phyloP scores from a whole-genome alignment of 2,888 invertebrate genomes.

The Rhagonycha lutea region DNA sequence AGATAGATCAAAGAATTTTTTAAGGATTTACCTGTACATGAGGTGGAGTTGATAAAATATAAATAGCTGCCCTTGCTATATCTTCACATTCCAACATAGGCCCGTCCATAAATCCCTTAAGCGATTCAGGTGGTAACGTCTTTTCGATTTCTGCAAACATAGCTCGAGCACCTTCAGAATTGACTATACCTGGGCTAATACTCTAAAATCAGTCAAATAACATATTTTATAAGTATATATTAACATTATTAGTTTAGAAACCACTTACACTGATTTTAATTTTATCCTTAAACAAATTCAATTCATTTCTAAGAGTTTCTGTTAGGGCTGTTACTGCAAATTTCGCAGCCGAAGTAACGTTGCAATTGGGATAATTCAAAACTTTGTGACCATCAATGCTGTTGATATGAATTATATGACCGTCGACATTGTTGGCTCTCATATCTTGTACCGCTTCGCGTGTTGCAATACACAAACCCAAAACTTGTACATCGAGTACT shows the following conservation, averaged over 20 bases:
- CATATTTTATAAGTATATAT: not conserved
- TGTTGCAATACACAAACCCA: constrained; percentile 31
- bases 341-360: not conserved
- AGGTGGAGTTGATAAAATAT: not conserved
- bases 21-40: not conserved
- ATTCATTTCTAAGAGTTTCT: not conserved
- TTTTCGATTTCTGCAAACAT: not conserved
- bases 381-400: constrained; percentile 1
- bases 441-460: constrained; percentile 34
- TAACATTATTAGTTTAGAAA: not conserved
- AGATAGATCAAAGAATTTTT: not conserved
- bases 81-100: not conserved
- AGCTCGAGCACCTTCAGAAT: not conserved
- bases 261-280: constrained; percentile 7
- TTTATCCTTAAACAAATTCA: not conserved
- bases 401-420: not conserved
- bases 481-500: constrained; percentile 37
- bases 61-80: not conserved
- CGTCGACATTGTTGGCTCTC: constrained; percentile 33
- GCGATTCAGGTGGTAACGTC: not conserved
- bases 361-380: not conserved
- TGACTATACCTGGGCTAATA: not conserved
- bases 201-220: not conserved
- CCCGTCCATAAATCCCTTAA: not conserved
- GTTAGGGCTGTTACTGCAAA: constrained; percentile 11